Evolutionary conservation across 2,113 vertebrate species (phyloP), one percentile per base, ranked within the genome.

Genomic region (Macrotis lagotis): DNA sequence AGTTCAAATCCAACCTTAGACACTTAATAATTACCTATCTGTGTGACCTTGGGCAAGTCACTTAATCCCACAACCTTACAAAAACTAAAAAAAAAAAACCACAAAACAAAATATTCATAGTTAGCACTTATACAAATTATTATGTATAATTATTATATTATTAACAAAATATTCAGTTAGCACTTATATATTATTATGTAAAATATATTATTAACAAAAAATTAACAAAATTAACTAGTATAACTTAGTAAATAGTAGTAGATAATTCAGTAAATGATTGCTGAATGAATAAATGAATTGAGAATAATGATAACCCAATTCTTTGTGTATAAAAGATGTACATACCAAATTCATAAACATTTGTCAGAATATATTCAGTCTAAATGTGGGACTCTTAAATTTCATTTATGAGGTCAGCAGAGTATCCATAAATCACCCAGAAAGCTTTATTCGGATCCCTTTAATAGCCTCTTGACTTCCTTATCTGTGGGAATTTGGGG

Each of bases 371-470:
- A 48, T 28, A 66, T 91, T 1, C 55, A 83, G 37, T 44, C 89
- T 92, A 90, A 91, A 90, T 94, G 24, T 90, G 55, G 28, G n/a
- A 3, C 53, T 92, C 94, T 53, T 88, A 88, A n/a, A 53, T 90
- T 48, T 59, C 66, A 11, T 90, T 90, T 49, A 48, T 24, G 26
- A 90, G 89, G n/a, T 93, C 50, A 89, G 91, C 51, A 59, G 90
- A 92, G 51, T 89, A 66, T 93, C 89, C 31, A 50, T 93, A 90
- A 97, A 91, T 95, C 59, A 95, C 94, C 91, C 74, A 28, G 8
- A 91, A 91, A 50, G 50, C 91, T 96, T 96, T 97, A 90, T 96
- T 96, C 94, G 92, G 59, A 83, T 93, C 53, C 50, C 31, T 74
- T 94, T 55, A 83, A 91, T 4, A 66, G 52, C 88, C 94, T 94